These are phyloP conservation scores for Protobothrops mucrosquamatus DNA, from an alignment of 2,113 vertebrate genomes.

Conservation along the genomic window DNA sequence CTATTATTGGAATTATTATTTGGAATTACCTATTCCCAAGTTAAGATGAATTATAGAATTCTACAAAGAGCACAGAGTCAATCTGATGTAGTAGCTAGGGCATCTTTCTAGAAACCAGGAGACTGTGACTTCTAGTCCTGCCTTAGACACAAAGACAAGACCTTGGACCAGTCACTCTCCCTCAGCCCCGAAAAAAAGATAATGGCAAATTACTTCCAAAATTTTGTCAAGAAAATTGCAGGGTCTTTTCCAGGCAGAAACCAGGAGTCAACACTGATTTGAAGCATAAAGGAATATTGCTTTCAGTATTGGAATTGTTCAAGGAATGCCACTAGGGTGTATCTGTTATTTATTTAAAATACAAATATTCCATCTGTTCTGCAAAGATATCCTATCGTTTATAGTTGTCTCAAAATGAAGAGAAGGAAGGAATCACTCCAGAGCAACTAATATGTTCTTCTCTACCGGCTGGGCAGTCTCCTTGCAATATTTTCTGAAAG, in stretches of 20 bases:
- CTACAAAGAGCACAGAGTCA: neutral
- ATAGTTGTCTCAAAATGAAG: neutral
- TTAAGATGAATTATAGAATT: neutral
- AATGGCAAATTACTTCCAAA: neutral
- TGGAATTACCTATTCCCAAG: neutral
- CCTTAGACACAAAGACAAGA: neutral
- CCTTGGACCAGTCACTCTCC: neutral
- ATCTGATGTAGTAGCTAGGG: neutral
- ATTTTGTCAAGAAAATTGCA: neutral
- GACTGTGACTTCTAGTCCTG: neutral
- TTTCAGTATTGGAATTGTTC: neutral
- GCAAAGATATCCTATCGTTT: neutral
- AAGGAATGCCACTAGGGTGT: neutral
- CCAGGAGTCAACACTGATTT: neutral
- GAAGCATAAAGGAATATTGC: neutral
- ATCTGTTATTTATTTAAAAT: neutral
- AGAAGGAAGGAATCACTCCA: no score
- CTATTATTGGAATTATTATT: neutral
- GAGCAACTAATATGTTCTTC: constrained; percentile 23
- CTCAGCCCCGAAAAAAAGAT: neutral
- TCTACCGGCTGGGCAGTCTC: constrained; percentile 37
- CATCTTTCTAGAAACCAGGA: neutral
- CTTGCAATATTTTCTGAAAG: constrained; percentile 49
- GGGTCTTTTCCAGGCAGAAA: neutral
- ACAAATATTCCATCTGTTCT: neutral